These are phyloP conservation scores for Lagorchestes hirsutus DNA, from an alignment of 2,797 vertebrate genomes.

Conservation along the genomic window DNA sequence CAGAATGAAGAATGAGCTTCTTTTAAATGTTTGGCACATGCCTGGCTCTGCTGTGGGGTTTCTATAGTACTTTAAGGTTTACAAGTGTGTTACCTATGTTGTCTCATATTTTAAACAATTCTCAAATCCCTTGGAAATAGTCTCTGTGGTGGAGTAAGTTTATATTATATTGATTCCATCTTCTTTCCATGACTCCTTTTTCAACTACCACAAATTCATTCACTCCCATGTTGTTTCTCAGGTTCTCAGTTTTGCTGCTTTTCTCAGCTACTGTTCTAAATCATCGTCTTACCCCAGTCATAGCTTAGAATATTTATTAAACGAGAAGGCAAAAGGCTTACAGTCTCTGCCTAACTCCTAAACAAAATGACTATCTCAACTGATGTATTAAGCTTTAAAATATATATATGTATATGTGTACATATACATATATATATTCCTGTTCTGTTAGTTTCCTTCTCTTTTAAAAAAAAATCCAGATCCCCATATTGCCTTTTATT, in stretches of 20 bases:
- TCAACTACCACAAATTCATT: background rate
- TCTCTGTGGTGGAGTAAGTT: too few relatives aligned
- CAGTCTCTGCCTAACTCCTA: too few relatives aligned
- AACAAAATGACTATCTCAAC: too few relatives aligned
- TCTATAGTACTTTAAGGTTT: background rate
- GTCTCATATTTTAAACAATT: background rate
- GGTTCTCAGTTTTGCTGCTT: background rate
- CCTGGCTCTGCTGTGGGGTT: background rate
- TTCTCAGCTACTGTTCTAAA: background rate
- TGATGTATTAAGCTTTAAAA: too few relatives aligned
- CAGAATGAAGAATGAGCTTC: background rate
- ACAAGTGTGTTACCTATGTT: background rate
- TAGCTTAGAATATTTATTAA: background rate
- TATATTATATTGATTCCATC: too few relatives aligned
- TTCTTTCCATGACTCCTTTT: background rate
- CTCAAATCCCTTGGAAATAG: too few relatives aligned
- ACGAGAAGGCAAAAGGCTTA: too few relatives aligned
- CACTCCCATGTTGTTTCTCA: background rate
- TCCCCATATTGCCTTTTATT: too few relatives aligned
- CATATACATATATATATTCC: too few relatives aligned
- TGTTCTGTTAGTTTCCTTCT: too few relatives aligned
- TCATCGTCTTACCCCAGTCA: background rate
- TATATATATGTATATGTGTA: too few relatives aligned
- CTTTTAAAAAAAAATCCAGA: too few relatives aligned
- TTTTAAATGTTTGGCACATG: background rate